Conservation (phyloP, 2,113 vertebrate species). For the Monopterus albus region DNA sequence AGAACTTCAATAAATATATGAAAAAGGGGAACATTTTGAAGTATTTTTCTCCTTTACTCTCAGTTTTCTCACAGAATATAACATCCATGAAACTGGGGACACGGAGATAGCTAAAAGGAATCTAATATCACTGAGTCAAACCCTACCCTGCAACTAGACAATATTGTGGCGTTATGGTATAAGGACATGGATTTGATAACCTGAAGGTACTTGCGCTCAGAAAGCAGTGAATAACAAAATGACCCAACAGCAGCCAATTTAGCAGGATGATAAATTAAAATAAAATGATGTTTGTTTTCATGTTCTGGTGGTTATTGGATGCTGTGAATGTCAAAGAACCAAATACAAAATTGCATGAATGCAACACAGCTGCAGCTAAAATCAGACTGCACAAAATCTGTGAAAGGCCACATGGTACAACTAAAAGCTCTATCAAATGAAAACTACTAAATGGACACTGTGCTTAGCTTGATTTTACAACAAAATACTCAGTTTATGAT, state of each 20-base stretch:
- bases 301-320: neutral
- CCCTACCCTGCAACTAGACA: neutral
- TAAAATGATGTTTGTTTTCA: neutral
- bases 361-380: neutral
- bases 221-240: neutral
- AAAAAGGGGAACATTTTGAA: conserved; percentile 9
- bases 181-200: neutral
- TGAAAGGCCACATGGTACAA: conserved; percentile 6
- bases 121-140: conserved; percentile 17
- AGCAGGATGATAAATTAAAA: neutral
- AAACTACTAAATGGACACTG: neutral
- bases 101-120: conserved; percentile 7
- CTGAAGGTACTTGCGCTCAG: neutral
- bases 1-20: conserved; percentile 50
- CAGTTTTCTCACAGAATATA: conserved; percentile 5
- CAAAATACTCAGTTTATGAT: neutral
- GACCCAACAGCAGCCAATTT: neutral
- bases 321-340: neutral
- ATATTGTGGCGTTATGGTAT: neutral
- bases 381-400: neutral
- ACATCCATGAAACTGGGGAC: conserved; percentile 16
- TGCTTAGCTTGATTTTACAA: conserved; percentile 1
- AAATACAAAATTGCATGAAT: neutral
- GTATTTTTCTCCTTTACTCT: conserved; percentile 15
- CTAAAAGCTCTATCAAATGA: neutral